These are phyloP conservation scores for Pogonognathellus flavescens DNA, from an alignment of 1,140 invertebrate genomes.

Conservation along the genomic window DNA sequence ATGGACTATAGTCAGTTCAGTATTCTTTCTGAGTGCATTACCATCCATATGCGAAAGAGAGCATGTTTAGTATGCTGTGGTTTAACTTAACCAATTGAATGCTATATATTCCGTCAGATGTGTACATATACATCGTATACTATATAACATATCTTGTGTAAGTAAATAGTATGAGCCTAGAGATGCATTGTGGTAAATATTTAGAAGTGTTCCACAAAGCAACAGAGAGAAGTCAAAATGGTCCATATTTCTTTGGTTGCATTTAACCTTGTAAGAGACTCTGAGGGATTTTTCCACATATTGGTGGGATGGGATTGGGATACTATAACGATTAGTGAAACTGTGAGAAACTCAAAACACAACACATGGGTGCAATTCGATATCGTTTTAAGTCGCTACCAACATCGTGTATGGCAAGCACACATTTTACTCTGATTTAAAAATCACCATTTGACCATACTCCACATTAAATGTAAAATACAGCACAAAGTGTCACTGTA, in stretches of 20 bases:
- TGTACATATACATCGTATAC: neutral
- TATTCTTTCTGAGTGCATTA: neutral
- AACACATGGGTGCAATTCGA: neutral
- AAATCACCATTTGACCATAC: too few species aligned
- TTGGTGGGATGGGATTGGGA: neutral
- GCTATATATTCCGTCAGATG: neutral
- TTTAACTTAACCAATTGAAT: neutral
- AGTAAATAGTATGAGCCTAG: neutral
- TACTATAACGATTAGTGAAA: constrained; percentile 1
- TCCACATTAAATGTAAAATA: too few species aligned
- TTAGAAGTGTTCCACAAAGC: neutral
- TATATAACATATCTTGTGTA: neutral
- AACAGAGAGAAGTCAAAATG: neutral
- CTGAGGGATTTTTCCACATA: too few species aligned
- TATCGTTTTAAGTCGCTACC: too few species aligned
- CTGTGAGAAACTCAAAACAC: constrained; percentile 22
- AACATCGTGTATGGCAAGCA: too few species aligned
- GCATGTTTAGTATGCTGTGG: neutral
- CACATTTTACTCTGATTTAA: too few species aligned
- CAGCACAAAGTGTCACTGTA: too few species aligned
- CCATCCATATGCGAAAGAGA: neutral
- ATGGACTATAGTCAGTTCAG: neutral
- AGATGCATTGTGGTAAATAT: neutral
- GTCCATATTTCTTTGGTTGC: constrained; percentile 1
- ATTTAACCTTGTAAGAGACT: constrained; percentile 7